phyloP scores from a whole-genome alignment of 2,888 invertebrate species.

The Bedellia somnulentella region DNA sequence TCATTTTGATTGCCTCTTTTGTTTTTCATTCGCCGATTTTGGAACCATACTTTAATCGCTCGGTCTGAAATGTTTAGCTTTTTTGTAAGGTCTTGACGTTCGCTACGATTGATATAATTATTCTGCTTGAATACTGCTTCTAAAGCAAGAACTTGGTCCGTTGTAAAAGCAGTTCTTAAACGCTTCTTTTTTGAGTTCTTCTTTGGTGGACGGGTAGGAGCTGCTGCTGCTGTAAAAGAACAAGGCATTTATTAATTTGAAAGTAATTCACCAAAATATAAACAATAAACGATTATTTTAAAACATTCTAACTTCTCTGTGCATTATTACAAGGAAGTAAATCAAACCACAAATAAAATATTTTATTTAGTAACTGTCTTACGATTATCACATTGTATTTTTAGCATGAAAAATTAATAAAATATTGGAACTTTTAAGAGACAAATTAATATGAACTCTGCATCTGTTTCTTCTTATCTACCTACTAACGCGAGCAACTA shows the following conservation, averaged over 20 bases:
- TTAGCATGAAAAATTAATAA: too few species aligned
- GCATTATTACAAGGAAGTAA: too few species aligned
- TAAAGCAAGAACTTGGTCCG: constrained; percentile 68
- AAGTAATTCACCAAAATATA: not conserved
- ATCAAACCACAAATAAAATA: too few species aligned
- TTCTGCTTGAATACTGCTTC: constrained; percentile 70
- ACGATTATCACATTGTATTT: too few species aligned
- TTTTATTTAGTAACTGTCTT: too few species aligned
- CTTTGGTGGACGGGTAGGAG: constrained; percentile 14
- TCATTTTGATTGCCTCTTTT: constrained; percentile 29
- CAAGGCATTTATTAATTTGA: not conserved
- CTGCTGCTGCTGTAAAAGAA: constrained; percentile 14
- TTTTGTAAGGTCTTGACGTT: constrained; percentile 66
- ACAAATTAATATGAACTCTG: too few species aligned
- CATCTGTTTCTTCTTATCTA: too few species aligned
- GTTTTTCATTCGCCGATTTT: constrained; percentile 68
- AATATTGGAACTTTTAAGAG: too few species aligned
- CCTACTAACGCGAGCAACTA: too few species aligned
- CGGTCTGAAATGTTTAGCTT: constrained; percentile 62
- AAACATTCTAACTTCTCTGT: too few species aligned
- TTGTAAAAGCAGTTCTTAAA: constrained; percentile 73
- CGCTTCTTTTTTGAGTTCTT: constrained; percentile 51
- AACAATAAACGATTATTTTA: not conserved
- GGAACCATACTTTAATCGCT: constrained; percentile 79
- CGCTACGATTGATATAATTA: constrained; percentile 70